Conservation (phyloP, 2,888 invertebrate species). For the Tricholauxania praeusta region DNA sequence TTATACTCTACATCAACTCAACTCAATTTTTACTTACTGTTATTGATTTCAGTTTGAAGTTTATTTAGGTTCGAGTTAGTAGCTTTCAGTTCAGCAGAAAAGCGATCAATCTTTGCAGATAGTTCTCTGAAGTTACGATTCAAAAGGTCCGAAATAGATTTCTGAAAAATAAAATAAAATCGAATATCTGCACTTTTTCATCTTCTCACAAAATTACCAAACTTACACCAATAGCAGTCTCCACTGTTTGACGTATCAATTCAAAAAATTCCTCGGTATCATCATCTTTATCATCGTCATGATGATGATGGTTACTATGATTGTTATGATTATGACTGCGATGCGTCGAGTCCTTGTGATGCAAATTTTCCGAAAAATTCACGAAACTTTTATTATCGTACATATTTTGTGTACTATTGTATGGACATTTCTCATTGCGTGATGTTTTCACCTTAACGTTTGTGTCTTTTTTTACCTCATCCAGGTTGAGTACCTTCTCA, state of each 20-base stretch:
- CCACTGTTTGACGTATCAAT: slow-evolving; percentile 61
- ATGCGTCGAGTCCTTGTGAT: slow-evolving; percentile 19
- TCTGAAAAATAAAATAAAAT: slow-evolving; percentile 45
- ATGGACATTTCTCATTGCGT: slow-evolving; percentile 31
- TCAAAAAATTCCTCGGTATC: slow-evolving; percentile 64
- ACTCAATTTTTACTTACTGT: slow-evolving; percentile 55
- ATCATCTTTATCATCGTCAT: slow-evolving; percentile 59
- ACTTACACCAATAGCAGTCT: slow-evolving; percentile 59
- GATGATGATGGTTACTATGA: slow-evolving; percentile 20
- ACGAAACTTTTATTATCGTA: slow-evolving; percentile 43
- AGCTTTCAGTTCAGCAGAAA: slow-evolving; percentile 55
- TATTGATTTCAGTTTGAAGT: slow-evolving; percentile 56
- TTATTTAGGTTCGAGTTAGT: slow-evolving; percentile 56
- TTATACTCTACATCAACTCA: too few relatives aligned
- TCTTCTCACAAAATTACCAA: background rate
- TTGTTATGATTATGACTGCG: slow-evolving; percentile 37
- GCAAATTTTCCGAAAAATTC: slow-evolving; percentile 24
- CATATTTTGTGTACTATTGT: slow-evolving; percentile 16
- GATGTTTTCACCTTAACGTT: slow-evolving; percentile 41
- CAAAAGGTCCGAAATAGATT: slow-evolving; percentile 58
- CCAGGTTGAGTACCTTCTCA: slow-evolving; percentile 31
- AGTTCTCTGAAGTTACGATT: slow-evolving; percentile 60
- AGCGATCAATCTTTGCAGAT: slow-evolving; percentile 57
- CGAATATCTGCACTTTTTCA: background rate
- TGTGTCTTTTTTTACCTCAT: slow-evolving; percentile 36